Percentiles rank a stretch among this genome's conserved stretches.
phyloP scores from a whole-genome alignment of 2,113 vertebrate species.

The Eleginops maclovinus region DNA sequence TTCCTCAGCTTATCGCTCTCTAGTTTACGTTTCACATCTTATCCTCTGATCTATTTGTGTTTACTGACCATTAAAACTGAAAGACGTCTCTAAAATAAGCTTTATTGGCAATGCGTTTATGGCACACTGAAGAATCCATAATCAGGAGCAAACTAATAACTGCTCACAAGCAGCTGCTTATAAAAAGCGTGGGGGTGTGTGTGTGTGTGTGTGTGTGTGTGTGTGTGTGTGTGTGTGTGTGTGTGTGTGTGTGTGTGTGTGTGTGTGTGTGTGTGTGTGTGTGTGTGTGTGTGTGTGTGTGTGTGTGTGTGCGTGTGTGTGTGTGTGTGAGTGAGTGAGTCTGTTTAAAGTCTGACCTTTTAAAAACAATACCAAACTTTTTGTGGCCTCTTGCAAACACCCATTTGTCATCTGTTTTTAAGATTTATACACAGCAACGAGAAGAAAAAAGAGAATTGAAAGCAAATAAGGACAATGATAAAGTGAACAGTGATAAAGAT shows the following conservation, averaged over 20 bases:
- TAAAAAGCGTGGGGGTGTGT: neutral
- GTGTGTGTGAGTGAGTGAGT: neutral
- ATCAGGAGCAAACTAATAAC: constrained; percentile 14
- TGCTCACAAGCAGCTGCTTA: neutral
- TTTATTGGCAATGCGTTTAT: constrained; percentile 32
- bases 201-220: constrained; percentile 6
- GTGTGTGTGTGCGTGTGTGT: constrained; percentile 1
- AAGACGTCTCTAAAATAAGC: neutral
- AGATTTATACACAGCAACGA: neutral
- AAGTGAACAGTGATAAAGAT: constrained; percentile 32
- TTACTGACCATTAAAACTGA: constrained; percentile 27
- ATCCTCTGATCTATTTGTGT: neutral
- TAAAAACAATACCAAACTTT: neutral
- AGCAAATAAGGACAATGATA: neutral
- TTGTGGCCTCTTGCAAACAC: neutral
- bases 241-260: constrained; percentile 1
- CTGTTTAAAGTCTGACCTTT: neutral
- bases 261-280: constrained; percentile 13
- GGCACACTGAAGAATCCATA: constrained; percentile 29
- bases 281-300: neutral
- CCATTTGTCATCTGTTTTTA: neutral
- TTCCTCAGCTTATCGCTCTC: neutral
- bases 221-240: constrained; percentile 14
- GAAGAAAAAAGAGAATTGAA: neutral
- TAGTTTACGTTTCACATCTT: neutral